Conservation (phyloP, 2,113 vertebrate species). For the Chaetorhynchus papuensis region DNA sequence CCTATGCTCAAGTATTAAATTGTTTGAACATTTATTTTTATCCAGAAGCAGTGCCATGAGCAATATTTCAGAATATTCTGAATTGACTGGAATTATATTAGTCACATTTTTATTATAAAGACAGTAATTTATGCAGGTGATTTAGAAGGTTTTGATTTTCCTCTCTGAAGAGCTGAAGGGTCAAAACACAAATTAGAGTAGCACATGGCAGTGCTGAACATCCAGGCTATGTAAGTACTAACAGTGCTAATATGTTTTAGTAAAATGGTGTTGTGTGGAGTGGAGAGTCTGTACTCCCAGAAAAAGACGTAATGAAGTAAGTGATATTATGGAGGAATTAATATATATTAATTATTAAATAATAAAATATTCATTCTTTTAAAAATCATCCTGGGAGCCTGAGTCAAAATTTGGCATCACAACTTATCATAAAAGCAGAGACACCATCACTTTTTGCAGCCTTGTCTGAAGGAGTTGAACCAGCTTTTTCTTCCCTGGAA, state of each 20-base stretch:
- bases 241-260: background rate
- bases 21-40: slow-evolving; percentile 42
- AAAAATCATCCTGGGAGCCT: background rate
- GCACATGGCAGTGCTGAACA: background rate
- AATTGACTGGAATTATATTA: slow-evolving; percentile 19
- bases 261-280: background rate
- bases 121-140: background rate
- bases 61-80: background rate
- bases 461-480: background rate
- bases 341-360: background rate
- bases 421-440: background rate
- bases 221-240: background rate
- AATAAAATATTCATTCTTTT: background rate
- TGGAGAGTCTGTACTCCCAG: background rate
- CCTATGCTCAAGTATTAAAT: background rate
- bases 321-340: background rate
- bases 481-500: background rate
- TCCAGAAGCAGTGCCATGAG: background rate
- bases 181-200: background rate
- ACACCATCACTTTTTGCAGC: background rate
- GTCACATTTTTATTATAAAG: background rate
- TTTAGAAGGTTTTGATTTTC: slow-evolving; percentile 9
- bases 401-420: background rate
- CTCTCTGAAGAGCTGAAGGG: background rate
- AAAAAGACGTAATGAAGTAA: background rate